These are phyloP conservation scores for Xenopus tropicalis DNA, from an alignment of 2,113 vertebrate genomes.

Conservation along the genomic window UCB_Xtro_10.0 CM004445.2:34199501-34200000, in stretches of 20 bases:
- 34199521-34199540: too few relatives aligned
- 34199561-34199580: conserved; percentile 7
- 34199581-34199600: conserved; percentile 11
- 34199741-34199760: conserved; percentile 32
- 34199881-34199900: conserved; percentile 1
- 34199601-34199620: conserved; percentile 7
- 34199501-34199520: too few relatives aligned
- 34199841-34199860: not conserved
- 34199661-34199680: conserved; percentile 36
- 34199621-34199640: conserved; percentile 32
- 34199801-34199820: conserved; percentile 21
- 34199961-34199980: not conserved
- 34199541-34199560: not conserved
- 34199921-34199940: not conserved
- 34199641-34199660: conserved; percentile 25
- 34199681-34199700: conserved; percentile 30
- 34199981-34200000: too few relatives aligned
- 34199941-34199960: not conserved
- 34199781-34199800: conserved; percentile 18
- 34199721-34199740: conserved; percentile 35
- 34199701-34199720: conserved; percentile 33
- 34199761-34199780: conserved; percentile 3
- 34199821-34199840: not conserved
- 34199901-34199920: not conserved
- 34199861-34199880: not conserved